Conservation (phyloP, 2,113 vertebrate genomes). For the Dolichotis patagonum region DNA sequence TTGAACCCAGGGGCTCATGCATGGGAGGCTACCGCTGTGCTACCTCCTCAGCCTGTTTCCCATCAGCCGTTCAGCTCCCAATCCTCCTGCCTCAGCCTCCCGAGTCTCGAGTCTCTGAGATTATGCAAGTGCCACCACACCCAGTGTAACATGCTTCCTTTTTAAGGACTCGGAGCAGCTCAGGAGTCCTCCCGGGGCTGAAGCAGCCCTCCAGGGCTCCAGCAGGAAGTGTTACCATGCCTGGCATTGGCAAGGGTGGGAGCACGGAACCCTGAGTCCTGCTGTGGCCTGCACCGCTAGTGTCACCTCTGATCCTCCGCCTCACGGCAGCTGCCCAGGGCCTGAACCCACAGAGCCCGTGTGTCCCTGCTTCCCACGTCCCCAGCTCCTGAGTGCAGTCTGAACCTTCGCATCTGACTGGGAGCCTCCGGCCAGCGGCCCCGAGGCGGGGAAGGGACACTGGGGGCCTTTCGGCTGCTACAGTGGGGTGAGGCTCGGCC, state of each 20-base stretch:
- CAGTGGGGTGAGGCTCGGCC: not conserved
- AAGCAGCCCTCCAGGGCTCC: not conserved
- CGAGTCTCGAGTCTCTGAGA: not conserved
- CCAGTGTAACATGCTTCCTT: not conserved
- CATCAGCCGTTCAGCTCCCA: not conserved
- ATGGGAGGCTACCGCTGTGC: not conserved
- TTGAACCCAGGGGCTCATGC: not conserved
- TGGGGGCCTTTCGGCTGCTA: not conserved
- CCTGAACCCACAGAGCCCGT: not conserved
- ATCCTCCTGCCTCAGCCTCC: not conserved
- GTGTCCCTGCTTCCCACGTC: not conserved
- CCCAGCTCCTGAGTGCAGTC: not conserved
- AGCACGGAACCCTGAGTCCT: rapidly evolving
- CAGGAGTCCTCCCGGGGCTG: not conserved
- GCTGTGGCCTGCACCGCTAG: not conserved
- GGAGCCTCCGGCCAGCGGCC: not conserved
- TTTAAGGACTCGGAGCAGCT: not conserved
- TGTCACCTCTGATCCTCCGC: not conserved
- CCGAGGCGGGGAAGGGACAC: not conserved
- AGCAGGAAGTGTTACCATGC: not conserved
- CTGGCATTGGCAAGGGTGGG: not conserved
- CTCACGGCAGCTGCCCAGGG: not conserved
- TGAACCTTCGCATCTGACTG: too few relatives aligned
- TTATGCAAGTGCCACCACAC: not conserved
- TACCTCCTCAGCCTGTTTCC: not conserved